These are phyloP conservation scores for Drosophila albomicans DNA, from an alignment of 1,140 invertebrate species.

Conservation along the genomic window DNA sequence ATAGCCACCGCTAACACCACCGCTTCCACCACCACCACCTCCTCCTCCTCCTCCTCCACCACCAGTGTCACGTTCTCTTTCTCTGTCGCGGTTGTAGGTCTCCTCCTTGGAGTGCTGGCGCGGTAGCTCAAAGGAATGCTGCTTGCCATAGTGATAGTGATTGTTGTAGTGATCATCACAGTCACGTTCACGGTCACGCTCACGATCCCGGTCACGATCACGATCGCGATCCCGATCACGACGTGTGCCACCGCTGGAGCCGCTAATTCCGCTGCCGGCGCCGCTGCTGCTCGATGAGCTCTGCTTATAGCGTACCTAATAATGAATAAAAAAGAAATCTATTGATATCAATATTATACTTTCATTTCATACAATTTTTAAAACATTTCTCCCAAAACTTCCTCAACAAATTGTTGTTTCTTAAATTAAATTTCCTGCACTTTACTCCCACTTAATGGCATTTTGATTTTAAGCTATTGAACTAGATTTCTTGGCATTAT, in stretches of 20 bases:
- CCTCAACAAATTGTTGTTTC: no score
- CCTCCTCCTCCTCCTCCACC: conserved; percentile 27
- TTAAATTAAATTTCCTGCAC: no score
- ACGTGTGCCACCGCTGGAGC: conserved; percentile 40
- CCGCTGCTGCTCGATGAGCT: conserved; percentile 66
- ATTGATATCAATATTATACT: background rate
- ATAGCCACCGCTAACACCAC: conserved; percentile 50
- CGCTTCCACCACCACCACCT: conserved; percentile 9
- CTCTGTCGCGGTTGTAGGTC: conserved; percentile 62
- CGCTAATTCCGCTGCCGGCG: conserved; percentile 61
- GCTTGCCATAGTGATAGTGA: conserved; percentile 73
- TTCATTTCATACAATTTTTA: no score
- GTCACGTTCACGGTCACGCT: conserved; percentile 58
- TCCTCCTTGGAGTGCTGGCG: conserved; percentile 83
- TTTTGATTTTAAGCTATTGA: background rate
- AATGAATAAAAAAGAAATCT: background rate
- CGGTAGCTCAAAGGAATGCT: conserved; percentile 80
- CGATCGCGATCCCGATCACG: conserved; percentile 30
- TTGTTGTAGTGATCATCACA: conserved; percentile 58
- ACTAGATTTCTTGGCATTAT: background rate
- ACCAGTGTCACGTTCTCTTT: conserved; percentile 52
- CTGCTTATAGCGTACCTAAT: conserved; percentile 68
- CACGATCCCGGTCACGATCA: conserved; percentile 14
- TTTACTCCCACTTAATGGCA: no score
- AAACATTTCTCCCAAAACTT: no score